Conservation (phyloP, 2,113 vertebrate species). For the Oreocharis arfaki region DNA sequence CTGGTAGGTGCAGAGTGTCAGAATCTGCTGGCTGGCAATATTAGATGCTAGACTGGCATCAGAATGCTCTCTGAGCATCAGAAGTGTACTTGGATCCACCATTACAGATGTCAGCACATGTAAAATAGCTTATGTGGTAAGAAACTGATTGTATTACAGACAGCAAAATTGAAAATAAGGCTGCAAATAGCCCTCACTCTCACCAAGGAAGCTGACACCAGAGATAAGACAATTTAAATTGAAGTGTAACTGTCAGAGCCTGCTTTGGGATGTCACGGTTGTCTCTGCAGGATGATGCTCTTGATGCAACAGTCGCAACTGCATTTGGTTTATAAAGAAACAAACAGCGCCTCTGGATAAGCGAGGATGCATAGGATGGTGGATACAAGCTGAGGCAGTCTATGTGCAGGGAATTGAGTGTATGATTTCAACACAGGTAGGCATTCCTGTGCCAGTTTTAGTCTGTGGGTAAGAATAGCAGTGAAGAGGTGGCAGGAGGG, state of each 20-base stretch:
- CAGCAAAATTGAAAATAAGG: background rate
- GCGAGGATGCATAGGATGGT: background rate
- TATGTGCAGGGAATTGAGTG: background rate
- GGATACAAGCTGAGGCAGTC: background rate
- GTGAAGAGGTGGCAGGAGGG: slow-evolving; percentile 1
- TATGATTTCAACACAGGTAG: background rate
- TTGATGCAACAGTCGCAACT: background rate
- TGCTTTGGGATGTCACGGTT: background rate
- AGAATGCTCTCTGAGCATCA: background rate
- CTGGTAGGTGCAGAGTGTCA: background rate
- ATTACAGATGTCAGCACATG: background rate
- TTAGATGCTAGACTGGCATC: background rate
- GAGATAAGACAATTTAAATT: background rate
- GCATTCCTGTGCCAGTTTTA: background rate
- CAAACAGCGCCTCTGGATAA: background rate
- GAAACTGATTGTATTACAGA: background rate
- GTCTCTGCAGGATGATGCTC: background rate
- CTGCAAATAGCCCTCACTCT: background rate
- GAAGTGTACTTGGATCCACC: background rate
- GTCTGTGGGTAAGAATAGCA: background rate
- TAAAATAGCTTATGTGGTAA: background rate
- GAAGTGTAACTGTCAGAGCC: background rate
- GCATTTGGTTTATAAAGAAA: background rate
- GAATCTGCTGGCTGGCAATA: background rate
- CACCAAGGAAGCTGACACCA: background rate